Base-by-base conservation (phyloP, 2,113 vertebrate genomes). In the Bolborhynchus lineola region DNA sequence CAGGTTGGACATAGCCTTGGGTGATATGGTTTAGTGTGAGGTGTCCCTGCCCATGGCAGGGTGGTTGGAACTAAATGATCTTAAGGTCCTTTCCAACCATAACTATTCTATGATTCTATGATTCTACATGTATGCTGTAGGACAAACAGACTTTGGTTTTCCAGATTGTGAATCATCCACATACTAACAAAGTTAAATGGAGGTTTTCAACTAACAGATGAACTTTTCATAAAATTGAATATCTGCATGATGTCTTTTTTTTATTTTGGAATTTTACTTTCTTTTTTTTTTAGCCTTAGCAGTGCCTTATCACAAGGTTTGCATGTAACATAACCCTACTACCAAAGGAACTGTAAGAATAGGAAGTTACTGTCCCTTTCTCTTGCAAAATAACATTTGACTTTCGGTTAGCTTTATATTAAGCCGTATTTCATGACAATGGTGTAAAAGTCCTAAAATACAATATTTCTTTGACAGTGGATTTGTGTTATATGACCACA, bases 351-450 rank as follows among this genome's bases (percentile, higher is more conserved):
- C 28, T 65, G 41, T 50, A 80, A 59, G 29, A 86, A 76, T 57
- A 92, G 41, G 35, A 67, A 78, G 18, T 57, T 65, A 75, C 41
- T 26, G 19, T 68, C 62, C 63, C 52, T 71, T 79, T 65, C 52
- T 57, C 63, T 79, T 42, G 28, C 31, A 78, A 65, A 88, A 47
- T 28, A 91, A 26, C 10, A 13, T 76, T 41, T 94, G 80, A 88
- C 46, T 88, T 91, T 24, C 46, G 42, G 41, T 42, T 86, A 82
- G 85, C n/a, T 86, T 91, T 71, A 80, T 63, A 67, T 76, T 79
- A 86, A 95, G 72, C 67, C n/a, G 2, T 92, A 94, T 87, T 96
- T 96, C 90, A 86, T 72, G 25, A 81, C 80, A 91, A 52, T 57
- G 26, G 18, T 90, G 82, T 44, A 77, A 57, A 81, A 94, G 52